A percentile compares a stretch with the other conserved stretches of the same genome.
Evolutionary conservation across 2,888 invertebrate genomes (phyloP).

Genomic region (Epirrita christyi): DNA sequence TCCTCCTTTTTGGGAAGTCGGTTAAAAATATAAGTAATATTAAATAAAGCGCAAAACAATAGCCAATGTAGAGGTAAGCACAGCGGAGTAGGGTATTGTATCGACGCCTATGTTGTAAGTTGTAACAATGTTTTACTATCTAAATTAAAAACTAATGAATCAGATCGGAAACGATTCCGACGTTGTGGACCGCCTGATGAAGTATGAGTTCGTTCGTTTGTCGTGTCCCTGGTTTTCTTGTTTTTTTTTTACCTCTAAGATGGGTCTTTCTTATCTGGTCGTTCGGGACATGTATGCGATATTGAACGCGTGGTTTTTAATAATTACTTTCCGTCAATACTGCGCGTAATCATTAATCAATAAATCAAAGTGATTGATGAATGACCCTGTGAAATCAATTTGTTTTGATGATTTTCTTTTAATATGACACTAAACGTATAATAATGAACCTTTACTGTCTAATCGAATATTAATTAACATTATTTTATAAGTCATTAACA

Average conservation of each 20-base stretch:
- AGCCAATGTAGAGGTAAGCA: constrained; percentile 76
- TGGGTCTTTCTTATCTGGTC: constrained; percentile 46
- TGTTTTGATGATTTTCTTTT: constrained; percentile 72
- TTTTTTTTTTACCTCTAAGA: constrained; percentile 27
- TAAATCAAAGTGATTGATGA: constrained; percentile 79
- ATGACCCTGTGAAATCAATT: constrained; percentile 74
- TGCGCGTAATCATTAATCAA: constrained; percentile 76
- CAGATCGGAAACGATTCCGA: too few species aligned
- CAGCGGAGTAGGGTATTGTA: constrained; percentile 35
- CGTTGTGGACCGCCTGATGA: too few species aligned
- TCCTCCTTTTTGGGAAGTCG: too few species aligned
- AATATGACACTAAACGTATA: constrained; percentile 79
- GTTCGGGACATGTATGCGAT: constrained; percentile 49
- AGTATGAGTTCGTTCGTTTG: too few species aligned
- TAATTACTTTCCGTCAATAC: constrained; percentile 79
- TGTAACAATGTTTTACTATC: too few species aligned
- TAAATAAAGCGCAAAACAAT: constrained; percentile 73
- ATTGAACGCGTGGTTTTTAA: constrained; percentile 60
- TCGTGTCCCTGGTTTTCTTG: too few species aligned
- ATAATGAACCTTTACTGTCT: constrained; percentile 46
- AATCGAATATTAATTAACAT: constrained; percentile 39
- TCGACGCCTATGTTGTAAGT: constrained; percentile 46
- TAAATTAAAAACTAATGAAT: too few species aligned
- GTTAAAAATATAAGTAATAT: constrained; percentile 2
- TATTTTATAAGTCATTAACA: constrained; percentile 23